Conservation (phyloP, 2,888 invertebrate species). For the Drosophila subquinaria region DNA sequence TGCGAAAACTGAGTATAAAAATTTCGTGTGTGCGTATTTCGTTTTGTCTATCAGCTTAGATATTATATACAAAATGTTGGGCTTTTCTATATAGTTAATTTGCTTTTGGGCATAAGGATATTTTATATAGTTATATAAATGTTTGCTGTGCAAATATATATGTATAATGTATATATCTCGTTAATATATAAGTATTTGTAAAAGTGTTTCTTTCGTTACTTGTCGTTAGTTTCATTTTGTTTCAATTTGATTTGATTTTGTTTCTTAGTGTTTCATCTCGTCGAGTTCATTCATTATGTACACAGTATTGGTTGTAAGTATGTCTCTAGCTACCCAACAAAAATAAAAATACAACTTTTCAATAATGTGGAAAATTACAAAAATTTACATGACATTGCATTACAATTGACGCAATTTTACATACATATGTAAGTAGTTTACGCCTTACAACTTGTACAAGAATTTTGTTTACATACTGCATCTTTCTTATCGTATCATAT, state of each 20-base stretch:
- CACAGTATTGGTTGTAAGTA: conserved; percentile 22
- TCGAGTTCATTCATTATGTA: conserved; percentile 47
- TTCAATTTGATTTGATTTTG: conserved; percentile 31
- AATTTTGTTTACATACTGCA: conserved; percentile 55
- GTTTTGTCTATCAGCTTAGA: conserved; percentile 45
- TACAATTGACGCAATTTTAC: conserved; percentile 16
- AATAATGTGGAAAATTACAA: conserved; percentile 68
- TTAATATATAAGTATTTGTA: conserved; percentile 59
- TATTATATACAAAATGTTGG: conserved; percentile 79
- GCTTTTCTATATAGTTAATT: conserved; percentile 38
- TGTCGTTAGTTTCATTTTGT: conserved; percentile 66
- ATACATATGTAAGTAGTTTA: conserved; percentile 8
- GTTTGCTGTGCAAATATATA: conserved; percentile 82
- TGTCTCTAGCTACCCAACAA: conserved; percentile 57
- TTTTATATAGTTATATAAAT: conserved; percentile 57
- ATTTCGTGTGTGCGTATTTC: conserved; percentile 75
- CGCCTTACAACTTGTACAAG: conserved; percentile 48
- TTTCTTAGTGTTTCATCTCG: conserved; percentile 61
- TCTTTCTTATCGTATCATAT: conserved; percentile 4
- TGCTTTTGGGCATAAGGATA: conserved; percentile 55
- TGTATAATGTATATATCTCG: conserved; percentile 76
- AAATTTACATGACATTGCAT: conserved; percentile 60
- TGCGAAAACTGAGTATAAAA: conserved; percentile 47
- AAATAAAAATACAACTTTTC: conserved; percentile 54
- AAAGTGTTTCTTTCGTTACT: conserved; percentile 71